Conservation (phyloP, 2,797 vertebrate genomes). For the Corythornis leucogaster region DNA sequence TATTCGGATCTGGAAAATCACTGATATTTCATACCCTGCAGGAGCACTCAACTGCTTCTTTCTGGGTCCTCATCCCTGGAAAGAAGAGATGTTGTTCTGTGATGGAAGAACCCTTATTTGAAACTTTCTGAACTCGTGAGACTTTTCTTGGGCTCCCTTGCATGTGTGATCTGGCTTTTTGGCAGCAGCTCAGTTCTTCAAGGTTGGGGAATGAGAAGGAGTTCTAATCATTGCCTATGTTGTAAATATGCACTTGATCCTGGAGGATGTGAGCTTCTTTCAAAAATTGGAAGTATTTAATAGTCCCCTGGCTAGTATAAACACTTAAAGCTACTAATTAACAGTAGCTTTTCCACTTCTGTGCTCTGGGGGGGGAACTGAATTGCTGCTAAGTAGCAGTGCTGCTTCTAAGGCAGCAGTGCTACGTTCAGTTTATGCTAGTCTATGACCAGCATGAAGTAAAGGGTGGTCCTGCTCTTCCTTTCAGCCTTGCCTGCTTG, state of each 20-base stretch:
- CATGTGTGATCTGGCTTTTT: background rate
- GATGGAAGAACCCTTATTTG: background rate
- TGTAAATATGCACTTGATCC: background rate
- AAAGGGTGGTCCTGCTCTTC: background rate
- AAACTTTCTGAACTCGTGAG: background rate
- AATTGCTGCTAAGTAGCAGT: background rate
- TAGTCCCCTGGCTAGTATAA: slow-evolving; percentile 4
- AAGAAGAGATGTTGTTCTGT: background rate
- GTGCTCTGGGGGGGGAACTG: background rate
- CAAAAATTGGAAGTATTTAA: background rate
- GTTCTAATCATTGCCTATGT: slow-evolving; percentile 5
- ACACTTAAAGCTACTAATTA: slow-evolving; percentile 16
- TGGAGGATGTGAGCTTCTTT: background rate
- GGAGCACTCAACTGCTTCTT: background rate
- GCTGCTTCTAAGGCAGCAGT: background rate
- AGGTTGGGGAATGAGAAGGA: background rate
- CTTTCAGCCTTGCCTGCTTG: background rate
- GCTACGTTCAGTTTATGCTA: background rate
- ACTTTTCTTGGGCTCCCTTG: background rate
- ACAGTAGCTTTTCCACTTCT: background rate
- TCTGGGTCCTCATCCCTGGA: background rate
- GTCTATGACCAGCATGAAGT: background rate
- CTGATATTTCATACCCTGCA: background rate
- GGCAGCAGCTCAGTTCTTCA: background rate
- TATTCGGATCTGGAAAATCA: background rate